phyloP scores from a whole-genome alignment of 2,797 vertebrate species.

The Perodicticus potto region DNA sequence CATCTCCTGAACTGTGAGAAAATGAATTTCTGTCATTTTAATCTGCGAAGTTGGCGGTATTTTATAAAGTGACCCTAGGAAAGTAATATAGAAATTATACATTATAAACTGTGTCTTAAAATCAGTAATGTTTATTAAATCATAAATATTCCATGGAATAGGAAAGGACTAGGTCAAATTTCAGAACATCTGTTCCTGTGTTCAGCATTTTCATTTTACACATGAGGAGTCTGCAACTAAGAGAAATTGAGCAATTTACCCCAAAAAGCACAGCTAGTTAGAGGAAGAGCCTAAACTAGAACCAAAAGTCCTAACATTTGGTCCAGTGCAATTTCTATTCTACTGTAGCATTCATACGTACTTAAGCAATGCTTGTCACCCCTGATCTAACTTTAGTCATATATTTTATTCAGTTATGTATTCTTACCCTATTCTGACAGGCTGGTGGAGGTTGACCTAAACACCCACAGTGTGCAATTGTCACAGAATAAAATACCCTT shows the following conservation, averaged over 20 bases:
- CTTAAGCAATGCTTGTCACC: too few relatives aligned
- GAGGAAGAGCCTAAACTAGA: background rate
- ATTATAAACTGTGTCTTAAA: background rate
- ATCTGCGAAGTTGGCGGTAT: background rate
- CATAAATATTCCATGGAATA: background rate
- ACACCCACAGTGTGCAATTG: constrained; percentile 47
- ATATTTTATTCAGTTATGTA: background rate
- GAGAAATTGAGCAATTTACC: background rate
- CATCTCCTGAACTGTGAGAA: background rate
- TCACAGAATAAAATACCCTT: constrained; percentile 64
- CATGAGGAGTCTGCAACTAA: background rate
- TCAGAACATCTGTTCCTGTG: background rate
- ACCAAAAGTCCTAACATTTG: background rate
- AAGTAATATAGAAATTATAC: background rate
- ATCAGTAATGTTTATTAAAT: background rate
- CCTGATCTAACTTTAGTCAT: background rate
- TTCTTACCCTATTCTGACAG: background rate
- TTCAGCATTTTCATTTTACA: constrained; percentile 24
- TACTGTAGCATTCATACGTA: background rate
- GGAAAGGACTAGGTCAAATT: background rate
- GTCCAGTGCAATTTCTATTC: background rate
- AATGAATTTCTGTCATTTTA: background rate
- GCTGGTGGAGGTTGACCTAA: background rate
- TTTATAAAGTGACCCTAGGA: background rate
- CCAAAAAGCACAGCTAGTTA: background rate